Evolutionary conservation across 2,888 invertebrate species (phyloP).

Genomic region (Volucella zonaria): DNA sequence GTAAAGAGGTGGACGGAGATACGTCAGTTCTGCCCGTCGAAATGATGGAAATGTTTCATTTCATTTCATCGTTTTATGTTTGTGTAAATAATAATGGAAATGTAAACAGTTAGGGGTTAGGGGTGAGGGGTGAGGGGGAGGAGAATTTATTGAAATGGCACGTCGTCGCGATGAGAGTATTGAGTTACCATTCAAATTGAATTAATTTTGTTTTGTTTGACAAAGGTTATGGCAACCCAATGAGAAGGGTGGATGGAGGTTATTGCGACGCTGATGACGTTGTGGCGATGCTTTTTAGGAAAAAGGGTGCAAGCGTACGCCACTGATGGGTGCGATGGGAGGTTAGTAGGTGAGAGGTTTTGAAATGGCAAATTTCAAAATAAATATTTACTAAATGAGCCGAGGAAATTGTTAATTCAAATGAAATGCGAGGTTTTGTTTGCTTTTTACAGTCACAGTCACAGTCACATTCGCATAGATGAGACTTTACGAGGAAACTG

Average conservation of each 20-base stretch:
- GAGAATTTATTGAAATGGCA: conserved; percentile 60
- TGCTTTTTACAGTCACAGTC: conserved; percentile 7
- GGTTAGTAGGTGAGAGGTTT: conserved; percentile 59
- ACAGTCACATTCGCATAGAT: background rate
- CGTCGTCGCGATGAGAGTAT: conserved; percentile 52
- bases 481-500: no score
- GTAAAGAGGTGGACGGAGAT: background rate
- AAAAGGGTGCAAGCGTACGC: conserved; percentile 39
- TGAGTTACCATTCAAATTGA: conserved; percentile 73
- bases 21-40: background rate
- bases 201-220: conserved; percentile 74
- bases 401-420: conserved; percentile 42
- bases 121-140: conserved; percentile 4
- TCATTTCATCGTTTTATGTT: conserved; percentile 68
- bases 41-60: conserved; percentile 71
- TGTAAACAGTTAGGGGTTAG: conserved; percentile 64
- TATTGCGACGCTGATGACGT: background rate
- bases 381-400: conserved; percentile 69
- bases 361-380: conserved; percentile 70
- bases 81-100: conserved; percentile 73
- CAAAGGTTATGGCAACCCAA: conserved; percentile 59
- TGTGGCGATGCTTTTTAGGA: conserved; percentile 22
- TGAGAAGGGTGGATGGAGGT: background rate
- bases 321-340: conserved; percentile 52
- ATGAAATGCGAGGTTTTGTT: conserved; percentile 29